Evolutionary conservation across 2,888 invertebrate genomes (phyloP), one percentile per base, ranked within the genome.

Genomic region (Agrochola lota): DNA sequence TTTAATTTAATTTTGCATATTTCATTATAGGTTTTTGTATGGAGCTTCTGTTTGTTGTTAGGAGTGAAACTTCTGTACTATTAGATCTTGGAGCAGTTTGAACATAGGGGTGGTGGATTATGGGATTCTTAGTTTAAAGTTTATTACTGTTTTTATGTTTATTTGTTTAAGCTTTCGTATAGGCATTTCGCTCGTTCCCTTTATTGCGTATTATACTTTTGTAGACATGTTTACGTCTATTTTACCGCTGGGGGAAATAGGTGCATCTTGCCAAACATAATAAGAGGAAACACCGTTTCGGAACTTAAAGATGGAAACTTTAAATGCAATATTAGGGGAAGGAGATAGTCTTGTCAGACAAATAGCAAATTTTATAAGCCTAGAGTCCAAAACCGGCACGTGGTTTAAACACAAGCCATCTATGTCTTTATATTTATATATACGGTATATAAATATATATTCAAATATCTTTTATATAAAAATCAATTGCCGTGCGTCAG

Each of bases 101-200:
- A 72, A 70, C 85, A 74, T 62, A 74, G 80, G 84, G 87, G 74
- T 87, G 76, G 72, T 80, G 87, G 87, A 84, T 85, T 86, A 85
- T 87, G 71, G 80, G 84, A 77, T 80, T 84, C 74, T 80, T 87
- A 85, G 81, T 85, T 84, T 87, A 87, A 87, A 84, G 85, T 85
- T 85, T 77, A 87, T 87, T 80, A 76, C 68, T 72, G 80, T 87
- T 87, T 87, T 85, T 85, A 85, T 84, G 73, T 87, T 87, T 85
- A 87, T 85, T 85, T 85, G 85, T 77, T 77, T 80, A 77, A 84
- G 77, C 67, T 75, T 78, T 74, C 57, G 76, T 74, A 67, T 85
- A 84, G 87, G 85, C 84, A 74, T 84, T 84, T 59, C 35, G 68
- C 68, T 84, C 49, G 84, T 70, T 71, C 74, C 57, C 80, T 86